phyloP scores from a whole-genome alignment of 2,797 vertebrate genomes.

The Spatula clypeata region DNA sequence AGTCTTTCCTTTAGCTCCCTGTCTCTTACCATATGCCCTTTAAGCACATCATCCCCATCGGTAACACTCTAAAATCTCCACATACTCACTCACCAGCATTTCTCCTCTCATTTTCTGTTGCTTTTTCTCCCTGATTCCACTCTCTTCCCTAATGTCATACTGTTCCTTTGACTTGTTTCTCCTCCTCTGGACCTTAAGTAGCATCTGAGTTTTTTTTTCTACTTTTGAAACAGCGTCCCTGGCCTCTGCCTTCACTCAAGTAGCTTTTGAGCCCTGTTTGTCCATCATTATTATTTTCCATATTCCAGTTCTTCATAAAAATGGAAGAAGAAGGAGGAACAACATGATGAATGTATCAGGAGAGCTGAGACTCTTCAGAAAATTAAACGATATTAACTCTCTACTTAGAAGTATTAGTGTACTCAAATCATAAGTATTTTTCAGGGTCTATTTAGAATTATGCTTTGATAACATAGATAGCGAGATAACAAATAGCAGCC shows the following conservation, averaged over 20 bases:
- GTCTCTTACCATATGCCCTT: not conserved
- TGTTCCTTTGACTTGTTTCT: not conserved
- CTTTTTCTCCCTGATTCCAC: not conserved
- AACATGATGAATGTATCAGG: not conserved
- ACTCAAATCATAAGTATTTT: not conserved
- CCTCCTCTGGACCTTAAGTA: not conserved
- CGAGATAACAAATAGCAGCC: not conserved
- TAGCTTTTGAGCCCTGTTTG: not conserved
- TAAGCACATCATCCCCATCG: not conserved
- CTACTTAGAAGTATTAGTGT: constrained; percentile 10
- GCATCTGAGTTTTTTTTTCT: not conserved
- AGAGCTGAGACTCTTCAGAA: constrained; percentile 33
- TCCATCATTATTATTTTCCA: not conserved
- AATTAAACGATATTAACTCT: constrained; percentile 18
- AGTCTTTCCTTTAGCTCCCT: not conserved
- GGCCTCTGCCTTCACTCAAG: not conserved
- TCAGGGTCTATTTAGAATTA: not conserved
- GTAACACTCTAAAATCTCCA: not conserved
- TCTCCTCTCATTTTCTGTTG: constrained; percentile 11
- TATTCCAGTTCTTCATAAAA: not conserved
- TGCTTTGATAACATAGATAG: not conserved
- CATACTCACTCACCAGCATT: not conserved
- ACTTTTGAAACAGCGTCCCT: not conserved
- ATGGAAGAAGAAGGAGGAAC: not conserved
- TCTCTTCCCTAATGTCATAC: not conserved